Evolutionary conservation across 1,140 invertebrate genomes (phyloP).

Genomic region (Brachionus calyciflorus): DNA sequence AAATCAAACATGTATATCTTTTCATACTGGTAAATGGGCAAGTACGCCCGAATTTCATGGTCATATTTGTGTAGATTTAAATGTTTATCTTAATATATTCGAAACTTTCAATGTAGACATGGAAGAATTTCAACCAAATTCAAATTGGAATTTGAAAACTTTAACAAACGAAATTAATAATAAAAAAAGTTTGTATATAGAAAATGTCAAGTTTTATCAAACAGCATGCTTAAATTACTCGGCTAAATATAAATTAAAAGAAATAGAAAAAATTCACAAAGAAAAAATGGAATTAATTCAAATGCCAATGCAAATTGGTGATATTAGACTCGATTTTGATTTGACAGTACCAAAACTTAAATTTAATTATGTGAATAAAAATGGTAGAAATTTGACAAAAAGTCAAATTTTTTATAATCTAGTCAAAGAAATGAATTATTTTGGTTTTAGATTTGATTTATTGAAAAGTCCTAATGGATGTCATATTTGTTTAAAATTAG

Average conservation of each 20-base stretch:
- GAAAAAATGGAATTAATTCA: background rate
- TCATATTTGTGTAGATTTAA: background rate
- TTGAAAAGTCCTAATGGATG: conserved; percentile 15
- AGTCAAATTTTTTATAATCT: background rate
- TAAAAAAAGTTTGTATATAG: background rate
- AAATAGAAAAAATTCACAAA: background rate
- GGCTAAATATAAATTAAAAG: background rate
- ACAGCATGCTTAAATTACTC: background rate
- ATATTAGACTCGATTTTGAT: conserved; percentile 14
- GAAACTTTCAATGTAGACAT: background rate
- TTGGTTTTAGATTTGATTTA: background rate
- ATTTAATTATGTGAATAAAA: background rate
- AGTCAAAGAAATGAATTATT: conserved; percentile 23
- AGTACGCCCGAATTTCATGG: background rate
- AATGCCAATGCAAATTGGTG: background rate
- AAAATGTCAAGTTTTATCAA: background rate
- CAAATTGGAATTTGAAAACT: background rate
- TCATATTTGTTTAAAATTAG: conserved; percentile 6
- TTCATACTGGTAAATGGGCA: conserved; percentile 30
- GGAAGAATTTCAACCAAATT: background rate
- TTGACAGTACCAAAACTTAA: background rate
- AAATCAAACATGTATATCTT: background rate
- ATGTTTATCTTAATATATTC: background rate
- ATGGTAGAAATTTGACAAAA: background rate
- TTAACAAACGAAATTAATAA: background rate